phyloP scores from a whole-genome alignment of 2,888 invertebrate species.

The Callosobruchus maculatus region DNA sequence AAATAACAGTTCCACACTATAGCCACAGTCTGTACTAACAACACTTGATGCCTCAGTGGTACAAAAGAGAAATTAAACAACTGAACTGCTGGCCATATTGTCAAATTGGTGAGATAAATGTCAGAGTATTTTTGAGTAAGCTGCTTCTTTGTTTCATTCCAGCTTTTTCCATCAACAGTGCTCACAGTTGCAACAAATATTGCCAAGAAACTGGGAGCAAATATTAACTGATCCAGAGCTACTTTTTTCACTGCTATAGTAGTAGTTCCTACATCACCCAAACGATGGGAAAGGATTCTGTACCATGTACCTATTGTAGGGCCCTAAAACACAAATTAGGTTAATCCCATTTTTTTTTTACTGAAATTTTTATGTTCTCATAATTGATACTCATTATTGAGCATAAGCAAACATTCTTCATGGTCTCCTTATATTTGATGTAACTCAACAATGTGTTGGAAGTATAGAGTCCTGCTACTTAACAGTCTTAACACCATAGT shows the following conservation, averaged over 20 bases:
- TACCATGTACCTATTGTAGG: conserved; percentile 71
- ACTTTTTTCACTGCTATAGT: conserved; percentile 61
- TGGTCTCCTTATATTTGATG: no score
- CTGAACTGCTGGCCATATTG: conserved; percentile 83
- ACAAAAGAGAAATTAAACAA: conserved; percentile 78
- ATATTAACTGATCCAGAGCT: conserved; percentile 65
- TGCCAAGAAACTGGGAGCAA: conserved; percentile 66
- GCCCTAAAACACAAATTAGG: conserved; percentile 49
- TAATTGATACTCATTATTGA: no score
- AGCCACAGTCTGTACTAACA: conserved; percentile 74
- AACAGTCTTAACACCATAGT: no score
- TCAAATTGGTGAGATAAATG: conserved; percentile 65
- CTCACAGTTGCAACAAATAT: conserved; percentile 59
- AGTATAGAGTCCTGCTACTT: no score
- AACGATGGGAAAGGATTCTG: conserved; percentile 49
- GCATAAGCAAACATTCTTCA: no score
- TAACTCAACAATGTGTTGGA: no score
- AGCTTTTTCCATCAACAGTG: conserved; percentile 57
- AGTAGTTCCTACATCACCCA: conserved; percentile 39
- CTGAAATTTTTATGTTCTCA: no score
- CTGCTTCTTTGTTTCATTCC: conserved; percentile 54
- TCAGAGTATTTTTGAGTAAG: conserved; percentile 59
- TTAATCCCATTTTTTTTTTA: no score
- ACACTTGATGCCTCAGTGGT: conserved; percentile 79
- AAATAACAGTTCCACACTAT: conserved; percentile 84